Percentiles rank a stretch among this genome's conserved stretches.
Conservation (phyloP, 2,113 vertebrate species). For the Notarius lentiginosus region DNA sequence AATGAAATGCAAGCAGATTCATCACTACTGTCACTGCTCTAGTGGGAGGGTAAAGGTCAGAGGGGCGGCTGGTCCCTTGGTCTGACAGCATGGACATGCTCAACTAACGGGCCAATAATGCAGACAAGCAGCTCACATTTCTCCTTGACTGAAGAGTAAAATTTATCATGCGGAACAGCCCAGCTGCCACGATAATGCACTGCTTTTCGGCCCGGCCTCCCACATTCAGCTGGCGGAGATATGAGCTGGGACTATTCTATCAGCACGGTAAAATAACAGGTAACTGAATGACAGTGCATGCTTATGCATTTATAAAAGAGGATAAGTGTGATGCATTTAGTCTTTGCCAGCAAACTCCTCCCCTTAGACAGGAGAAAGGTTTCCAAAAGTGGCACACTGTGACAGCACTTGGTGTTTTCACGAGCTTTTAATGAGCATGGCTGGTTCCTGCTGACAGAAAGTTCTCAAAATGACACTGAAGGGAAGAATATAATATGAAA, state of each 20-base stretch:
- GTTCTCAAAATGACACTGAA: conserved; percentile 32
- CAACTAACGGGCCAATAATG: conserved; percentile 21
- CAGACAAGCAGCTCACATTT: background rate
- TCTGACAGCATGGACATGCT: background rate
- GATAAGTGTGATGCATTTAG: conserved; percentile 11
- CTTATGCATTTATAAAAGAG: conserved; percentile 5
- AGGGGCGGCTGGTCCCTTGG: conserved; percentile 1
- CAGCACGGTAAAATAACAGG: conserved; percentile 17
- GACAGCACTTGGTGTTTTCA: conserved; percentile 27
- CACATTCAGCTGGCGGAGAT: conserved; percentile 10
- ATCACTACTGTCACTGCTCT: background rate
- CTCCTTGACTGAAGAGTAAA: conserved; percentile 12
- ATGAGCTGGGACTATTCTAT: conserved; percentile 21
- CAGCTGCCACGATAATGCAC: conserved; percentile 16
- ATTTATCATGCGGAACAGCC: conserved; percentile 20
- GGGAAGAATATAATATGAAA: conserved; percentile 18
- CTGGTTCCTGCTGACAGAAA: conserved; percentile 31
- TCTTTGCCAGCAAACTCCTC: background rate
- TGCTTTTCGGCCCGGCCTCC: background rate
- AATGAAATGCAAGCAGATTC: conserved; percentile 6
- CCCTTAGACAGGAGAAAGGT: background rate
- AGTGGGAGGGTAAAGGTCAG: background rate
- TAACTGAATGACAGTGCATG: conserved; percentile 4
- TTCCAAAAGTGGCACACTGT: conserved; percentile 20
- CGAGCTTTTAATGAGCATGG: conserved; percentile 22